Percentiles rank a stretch among this genome's conserved stretches.
phyloP scores from a whole-genome alignment of 2,113 vertebrate genomes.

The Phrynosoma platyrhinos region DNA sequence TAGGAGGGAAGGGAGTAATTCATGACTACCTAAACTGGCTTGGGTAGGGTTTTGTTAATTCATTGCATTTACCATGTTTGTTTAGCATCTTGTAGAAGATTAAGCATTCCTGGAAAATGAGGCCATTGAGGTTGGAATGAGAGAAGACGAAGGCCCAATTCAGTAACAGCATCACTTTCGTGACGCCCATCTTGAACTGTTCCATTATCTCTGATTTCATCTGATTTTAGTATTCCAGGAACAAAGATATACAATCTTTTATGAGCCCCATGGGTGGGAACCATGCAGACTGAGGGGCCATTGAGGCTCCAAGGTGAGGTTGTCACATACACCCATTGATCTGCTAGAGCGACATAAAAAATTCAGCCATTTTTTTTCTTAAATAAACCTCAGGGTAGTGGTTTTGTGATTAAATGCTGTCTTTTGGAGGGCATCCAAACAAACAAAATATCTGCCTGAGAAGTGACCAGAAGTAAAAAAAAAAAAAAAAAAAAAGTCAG shows the following conservation, averaged over 20 bases:
- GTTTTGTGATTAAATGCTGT: too few relatives aligned
- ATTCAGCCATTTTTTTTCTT: too few relatives aligned
- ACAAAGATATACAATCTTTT: background rate
- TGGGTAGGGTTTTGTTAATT: conserved; percentile 12
- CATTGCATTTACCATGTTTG: background rate
- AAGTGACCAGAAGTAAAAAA: too few relatives aligned
- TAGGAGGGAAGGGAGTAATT: background rate
- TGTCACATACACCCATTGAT: too few relatives aligned
- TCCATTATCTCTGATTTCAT: background rate
- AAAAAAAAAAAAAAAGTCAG: too few relatives aligned
- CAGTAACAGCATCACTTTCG: background rate
- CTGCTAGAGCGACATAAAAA: too few relatives aligned
- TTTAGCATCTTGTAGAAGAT: background rate
- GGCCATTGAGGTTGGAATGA: background rate
- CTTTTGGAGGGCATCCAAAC: too few relatives aligned
- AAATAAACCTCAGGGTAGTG: too few relatives aligned
- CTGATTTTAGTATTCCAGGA: background rate
- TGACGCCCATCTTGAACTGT: background rate
- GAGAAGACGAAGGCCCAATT: background rate
- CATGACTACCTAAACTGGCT: conserved; percentile 3
- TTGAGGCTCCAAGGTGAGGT: too few relatives aligned
- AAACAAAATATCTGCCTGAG: too few relatives aligned
- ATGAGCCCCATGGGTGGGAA: background rate
- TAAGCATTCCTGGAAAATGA: conserved; percentile 5
- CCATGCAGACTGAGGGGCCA: too few relatives aligned